Percentiles rank a stretch among this genome's conserved stretches.
phyloP scores from a whole-genome alignment of 2,797 vertebrate species.

The Rhinoraja longicauda region DNA sequence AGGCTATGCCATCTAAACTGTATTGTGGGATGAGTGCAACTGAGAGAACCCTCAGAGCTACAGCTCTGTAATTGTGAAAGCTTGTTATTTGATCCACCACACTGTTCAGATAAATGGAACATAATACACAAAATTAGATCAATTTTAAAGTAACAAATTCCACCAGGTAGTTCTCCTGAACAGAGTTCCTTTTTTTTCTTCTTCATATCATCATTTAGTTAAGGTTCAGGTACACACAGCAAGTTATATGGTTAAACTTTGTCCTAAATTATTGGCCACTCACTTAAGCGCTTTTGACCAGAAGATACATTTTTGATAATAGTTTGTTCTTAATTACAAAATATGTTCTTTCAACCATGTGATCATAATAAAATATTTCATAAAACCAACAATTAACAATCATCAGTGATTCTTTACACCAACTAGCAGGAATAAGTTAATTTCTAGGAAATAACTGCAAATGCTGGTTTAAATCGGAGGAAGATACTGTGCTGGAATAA shows the following conservation, averaged over 20 bases:
- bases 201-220: background rate
- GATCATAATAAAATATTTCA: background rate
- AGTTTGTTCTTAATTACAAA: background rate
- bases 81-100: background rate
- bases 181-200: background rate
- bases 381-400: no score
- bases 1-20: no score
- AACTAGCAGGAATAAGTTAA: no score
- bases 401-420: no score
- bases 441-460: no score
- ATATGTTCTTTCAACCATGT: no score
- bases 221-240: background rate
- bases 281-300: background rate
- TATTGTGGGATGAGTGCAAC: background rate
- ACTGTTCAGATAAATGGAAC: background rate
- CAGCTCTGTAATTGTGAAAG: background rate
- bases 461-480: no score
- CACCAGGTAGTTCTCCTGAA: background rate
- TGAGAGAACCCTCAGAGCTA: background rate
- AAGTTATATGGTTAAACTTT: background rate
- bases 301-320: background rate
- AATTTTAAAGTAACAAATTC: background rate
- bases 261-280: background rate
- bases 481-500: no score
- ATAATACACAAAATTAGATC: background rate